Conservation (phyloP, 2,888 invertebrate species). For the Cylindroiulus punctatus region DNA sequence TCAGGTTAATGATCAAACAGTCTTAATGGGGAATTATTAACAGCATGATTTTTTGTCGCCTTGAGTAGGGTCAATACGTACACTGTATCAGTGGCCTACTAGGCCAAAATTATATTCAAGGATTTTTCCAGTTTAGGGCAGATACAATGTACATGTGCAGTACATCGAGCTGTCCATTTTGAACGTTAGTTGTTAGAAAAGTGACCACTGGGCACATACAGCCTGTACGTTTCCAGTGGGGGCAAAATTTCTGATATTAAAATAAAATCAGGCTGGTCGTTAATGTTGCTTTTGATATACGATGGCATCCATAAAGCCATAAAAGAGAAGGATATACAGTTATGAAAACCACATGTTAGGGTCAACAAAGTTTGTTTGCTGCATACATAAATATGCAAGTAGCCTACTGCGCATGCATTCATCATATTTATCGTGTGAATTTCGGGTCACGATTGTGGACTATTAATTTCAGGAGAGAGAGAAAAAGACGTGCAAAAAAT, state of each 20-base stretch:
- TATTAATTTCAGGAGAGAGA: neutral
- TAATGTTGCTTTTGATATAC: slow-evolving; percentile 29
- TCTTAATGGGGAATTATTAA: no score
- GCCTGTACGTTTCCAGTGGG: neutral
- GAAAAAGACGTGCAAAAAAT: neutral
- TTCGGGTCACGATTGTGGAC: slow-evolving; percentile 29
- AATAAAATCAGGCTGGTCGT: slow-evolving; percentile 16
- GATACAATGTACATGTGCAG: no score
- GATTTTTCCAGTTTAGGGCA: no score
- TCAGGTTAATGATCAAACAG: no score
- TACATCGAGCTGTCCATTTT: no score
- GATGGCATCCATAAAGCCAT: slow-evolving; percentile 28
- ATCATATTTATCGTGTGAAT: slow-evolving; percentile 43
- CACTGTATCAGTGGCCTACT: no score
- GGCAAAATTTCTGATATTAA: slow-evolving; percentile 27
- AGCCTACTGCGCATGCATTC: neutral
- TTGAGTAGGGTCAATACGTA: no score
- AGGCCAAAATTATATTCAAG: no score
- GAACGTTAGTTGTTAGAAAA: no score
- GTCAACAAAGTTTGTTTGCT: slow-evolving; percentile 40
- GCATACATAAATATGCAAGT: slow-evolving; percentile 8
- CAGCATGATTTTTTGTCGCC: no score
- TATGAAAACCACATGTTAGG: slow-evolving; percentile 45
- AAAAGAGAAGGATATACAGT: slow-evolving; percentile 34
- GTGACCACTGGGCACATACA: no score